phyloP scores from a whole-genome alignment of 2,888 invertebrate genomes.

The Stegophylla sp. region DNA sequence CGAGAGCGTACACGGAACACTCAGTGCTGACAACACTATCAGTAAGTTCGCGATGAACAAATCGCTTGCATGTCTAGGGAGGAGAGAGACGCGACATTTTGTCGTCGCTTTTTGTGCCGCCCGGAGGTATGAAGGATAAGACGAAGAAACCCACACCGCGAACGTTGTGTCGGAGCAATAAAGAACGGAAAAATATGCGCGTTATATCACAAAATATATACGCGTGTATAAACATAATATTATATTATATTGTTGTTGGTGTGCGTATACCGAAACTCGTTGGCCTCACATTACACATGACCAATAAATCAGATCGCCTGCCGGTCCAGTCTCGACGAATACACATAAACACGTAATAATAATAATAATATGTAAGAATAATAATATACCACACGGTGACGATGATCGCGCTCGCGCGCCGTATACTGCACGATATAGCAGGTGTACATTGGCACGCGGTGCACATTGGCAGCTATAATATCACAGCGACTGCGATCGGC shows the following conservation, averaged over 20 bases:
- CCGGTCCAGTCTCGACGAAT: neutral
- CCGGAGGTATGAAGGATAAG: neutral
- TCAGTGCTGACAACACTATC: too few species aligned
- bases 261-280: slow-evolving; percentile 36
- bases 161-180: neutral
- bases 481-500: neutral
- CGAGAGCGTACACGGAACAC: too few species aligned
- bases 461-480: neutral
- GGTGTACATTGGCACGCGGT: neutral
- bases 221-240: too few species aligned
- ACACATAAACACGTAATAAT: too few species aligned
- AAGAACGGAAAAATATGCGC: slow-evolving; percentile 46
- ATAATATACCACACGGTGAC: neutral
- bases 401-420: neutral
- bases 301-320: slow-evolving; percentile 49
- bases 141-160: slow-evolving; percentile 21
- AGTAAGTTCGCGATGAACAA: neutral
- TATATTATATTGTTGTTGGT: neutral
- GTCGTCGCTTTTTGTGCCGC: slow-evolving; percentile 15
- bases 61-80: too few species aligned
- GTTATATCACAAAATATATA: neutral
- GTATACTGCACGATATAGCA: neutral
- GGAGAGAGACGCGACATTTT: neutral
- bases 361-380: too few species aligned
- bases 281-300: slow-evolving; percentile 50